Evolutionary conservation across 1,140 invertebrate species (phyloP).

Genomic region (Riptortus pedestris): DNA sequence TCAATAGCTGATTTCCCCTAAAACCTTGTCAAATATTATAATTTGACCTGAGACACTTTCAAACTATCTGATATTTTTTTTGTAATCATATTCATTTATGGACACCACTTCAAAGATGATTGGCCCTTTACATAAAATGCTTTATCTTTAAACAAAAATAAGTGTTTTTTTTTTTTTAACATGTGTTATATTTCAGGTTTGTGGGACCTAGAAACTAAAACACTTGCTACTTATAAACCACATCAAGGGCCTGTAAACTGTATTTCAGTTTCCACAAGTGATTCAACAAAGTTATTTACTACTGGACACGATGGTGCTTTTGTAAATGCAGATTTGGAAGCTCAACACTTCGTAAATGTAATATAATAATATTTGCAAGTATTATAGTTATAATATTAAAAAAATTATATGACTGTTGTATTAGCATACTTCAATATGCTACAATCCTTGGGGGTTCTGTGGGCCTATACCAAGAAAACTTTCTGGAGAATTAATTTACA

Average conservation of each 20-base stretch:
- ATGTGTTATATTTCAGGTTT: constrained; percentile 2
- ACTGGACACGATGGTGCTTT: constrained; percentile 17
- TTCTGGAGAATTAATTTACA: too few relatives aligned
- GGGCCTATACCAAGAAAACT: not conserved
- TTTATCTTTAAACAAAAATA: too few relatives aligned
- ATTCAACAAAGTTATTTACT: constrained; percentile 2
- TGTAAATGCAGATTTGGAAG: constrained; percentile 1
- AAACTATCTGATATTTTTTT: too few relatives aligned
- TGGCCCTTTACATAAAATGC: too few relatives aligned
- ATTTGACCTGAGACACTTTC: too few relatives aligned
- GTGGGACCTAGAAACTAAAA: not conserved
- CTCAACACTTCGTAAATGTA: not conserved
- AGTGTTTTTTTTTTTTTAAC: not conserved
- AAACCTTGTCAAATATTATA: too few relatives aligned
- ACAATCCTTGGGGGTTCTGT: not conserved
- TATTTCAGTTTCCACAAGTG: not conserved
- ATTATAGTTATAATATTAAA: not conserved
- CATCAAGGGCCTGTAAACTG: constrained; percentile 5
- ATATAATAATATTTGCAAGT: not conserved
- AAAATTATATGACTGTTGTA: not conserved
- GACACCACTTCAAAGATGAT: too few relatives aligned
- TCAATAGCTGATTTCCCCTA: too few relatives aligned
- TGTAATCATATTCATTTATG: too few relatives aligned
- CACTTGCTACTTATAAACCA: not conserved
- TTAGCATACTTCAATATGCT: not conserved